Evolutionary conservation across 2,888 invertebrate species (phyloP).

Genomic region (Fragum fragum): DNA sequence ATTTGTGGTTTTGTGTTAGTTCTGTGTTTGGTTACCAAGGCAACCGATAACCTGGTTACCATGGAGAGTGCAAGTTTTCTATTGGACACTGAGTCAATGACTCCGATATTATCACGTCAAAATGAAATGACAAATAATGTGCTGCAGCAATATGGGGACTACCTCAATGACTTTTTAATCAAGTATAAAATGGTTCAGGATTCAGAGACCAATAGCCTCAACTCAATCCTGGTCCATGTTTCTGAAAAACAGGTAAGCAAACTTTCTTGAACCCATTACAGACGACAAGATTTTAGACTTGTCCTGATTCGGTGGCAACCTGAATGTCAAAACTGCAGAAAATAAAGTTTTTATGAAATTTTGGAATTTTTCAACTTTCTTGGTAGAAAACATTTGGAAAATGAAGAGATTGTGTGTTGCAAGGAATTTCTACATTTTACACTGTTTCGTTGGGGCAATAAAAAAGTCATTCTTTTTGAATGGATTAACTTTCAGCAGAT

Average conservation of each 20-base stretch:
- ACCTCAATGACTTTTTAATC: conserved; percentile 77
- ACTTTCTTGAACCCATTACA: too few species aligned
- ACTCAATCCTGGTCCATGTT: conserved; percentile 69
- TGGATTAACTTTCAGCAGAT: too few species aligned
- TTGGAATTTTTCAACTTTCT: too few species aligned
- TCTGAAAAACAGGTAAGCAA: conserved; percentile 73
- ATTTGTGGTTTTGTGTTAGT: conserved; percentile 72
- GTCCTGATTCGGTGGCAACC: too few species aligned
- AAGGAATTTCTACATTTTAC: too few species aligned
- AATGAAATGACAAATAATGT: conserved; percentile 67
- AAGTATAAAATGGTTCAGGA: conserved; percentile 69
- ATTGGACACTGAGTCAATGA: conserved; percentile 71
- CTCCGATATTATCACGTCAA: conserved; percentile 69
- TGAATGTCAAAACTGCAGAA: too few species aligned
- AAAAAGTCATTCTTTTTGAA: too few species aligned
- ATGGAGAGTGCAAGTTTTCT: conserved; percentile 74
- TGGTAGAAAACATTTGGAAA: too few species aligned
- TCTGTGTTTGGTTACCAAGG: conserved; percentile 71
- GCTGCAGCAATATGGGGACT: conserved; percentile 71
- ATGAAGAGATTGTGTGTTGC: too few species aligned
- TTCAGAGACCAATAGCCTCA: conserved; percentile 69
- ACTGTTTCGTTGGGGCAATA: too few species aligned
- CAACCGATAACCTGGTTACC: conserved; percentile 72
- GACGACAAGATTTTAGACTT: too few species aligned
- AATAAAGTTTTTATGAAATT: too few species aligned